Evolutionary conservation across 2,888 invertebrate genomes (phyloP).

Genomic region (Nephrotoma guestfalica): DNA sequence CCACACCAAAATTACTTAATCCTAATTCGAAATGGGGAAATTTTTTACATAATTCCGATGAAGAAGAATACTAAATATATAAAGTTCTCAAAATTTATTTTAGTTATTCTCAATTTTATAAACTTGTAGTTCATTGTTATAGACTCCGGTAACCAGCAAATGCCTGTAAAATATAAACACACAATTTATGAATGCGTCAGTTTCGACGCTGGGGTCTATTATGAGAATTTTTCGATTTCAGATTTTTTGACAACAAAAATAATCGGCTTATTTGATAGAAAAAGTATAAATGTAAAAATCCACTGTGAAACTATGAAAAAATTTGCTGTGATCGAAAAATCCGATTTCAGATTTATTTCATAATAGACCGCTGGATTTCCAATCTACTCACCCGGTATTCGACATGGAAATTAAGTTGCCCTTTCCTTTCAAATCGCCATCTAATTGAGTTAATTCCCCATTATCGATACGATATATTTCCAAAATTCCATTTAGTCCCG

Average conservation of each 20-base stretch:
- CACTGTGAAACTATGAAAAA: too few species aligned
- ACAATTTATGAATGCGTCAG: neutral
- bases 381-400: conserved; percentile 24
- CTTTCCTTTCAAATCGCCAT: conserved; percentile 24
- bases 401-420: conserved; percentile 26
- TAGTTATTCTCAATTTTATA: conserved; percentile 14
- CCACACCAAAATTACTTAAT: neutral
- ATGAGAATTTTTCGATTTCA: too few species aligned
- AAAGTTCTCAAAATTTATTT: neutral
- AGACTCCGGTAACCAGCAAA: conserved; percentile 28
- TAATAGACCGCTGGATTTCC: neutral
- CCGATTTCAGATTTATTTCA: neutral
- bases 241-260: too few species aligned
- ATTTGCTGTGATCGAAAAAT: neutral
- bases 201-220: too few species aligned
- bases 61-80: neutral
- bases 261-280: too few species aligned
- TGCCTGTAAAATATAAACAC: conserved; percentile 17
- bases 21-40: conserved; percentile 3
- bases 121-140: conserved; percentile 26
- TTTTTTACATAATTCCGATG: neutral
- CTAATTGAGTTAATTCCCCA: conserved; percentile 20
- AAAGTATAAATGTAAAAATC: too few species aligned
- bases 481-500: conserved; percentile 24
- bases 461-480: conserved; percentile 22